phyloP scores from a whole-genome alignment of 1,140 invertebrate species.

The Zaprionus kolodkinae region DNA sequence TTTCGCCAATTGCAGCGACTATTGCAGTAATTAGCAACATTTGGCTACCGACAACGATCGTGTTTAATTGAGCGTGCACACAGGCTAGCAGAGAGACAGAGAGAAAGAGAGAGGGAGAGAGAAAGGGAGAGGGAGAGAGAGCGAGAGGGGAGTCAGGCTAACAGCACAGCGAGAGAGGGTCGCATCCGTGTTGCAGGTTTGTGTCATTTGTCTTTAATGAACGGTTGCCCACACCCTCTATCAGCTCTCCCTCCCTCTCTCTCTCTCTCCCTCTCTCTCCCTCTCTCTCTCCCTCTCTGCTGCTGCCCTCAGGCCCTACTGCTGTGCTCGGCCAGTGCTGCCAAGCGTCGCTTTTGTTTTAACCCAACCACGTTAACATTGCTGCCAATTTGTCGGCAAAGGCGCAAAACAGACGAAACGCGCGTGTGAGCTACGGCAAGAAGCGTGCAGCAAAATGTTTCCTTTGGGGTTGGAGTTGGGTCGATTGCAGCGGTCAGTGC shows the following conservation, averaged over 20 bases:
- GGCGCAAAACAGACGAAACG: conserved; percentile 52
- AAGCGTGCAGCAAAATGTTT: conserved; percentile 38
- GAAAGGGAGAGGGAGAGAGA: conserved; percentile 13
- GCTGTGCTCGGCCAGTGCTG: conserved; percentile 45
- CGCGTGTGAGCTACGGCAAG: conserved; percentile 32
- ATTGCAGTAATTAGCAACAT: conserved; percentile 69
- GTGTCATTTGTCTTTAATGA: conserved; percentile 79
- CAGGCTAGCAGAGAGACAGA: neutral
- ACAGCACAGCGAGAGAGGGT: neutral
- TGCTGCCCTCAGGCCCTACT: neutral
- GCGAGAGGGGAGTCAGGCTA: conserved; percentile 6
- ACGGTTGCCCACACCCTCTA: conserved; percentile 53
- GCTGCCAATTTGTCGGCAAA: conserved; percentile 69
- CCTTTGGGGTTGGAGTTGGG: conserved; percentile 26
- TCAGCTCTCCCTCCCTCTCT: neutral
- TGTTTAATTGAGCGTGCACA: conserved; percentile 79
- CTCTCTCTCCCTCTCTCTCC: neutral
- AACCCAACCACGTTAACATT: conserved; percentile 67
- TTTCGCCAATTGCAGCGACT: conserved; percentile 34
- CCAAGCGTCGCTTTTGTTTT: conserved; percentile 75
- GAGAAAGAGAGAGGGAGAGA: conserved; percentile 15
- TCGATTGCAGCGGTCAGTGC: neutral
- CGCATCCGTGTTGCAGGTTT: conserved; percentile 42
- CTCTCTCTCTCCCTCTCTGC: neutral
- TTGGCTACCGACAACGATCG: conserved; percentile 64